Percentiles rank a stretch among this genome's conserved stretches.
Conservation (phyloP, 2,888 invertebrate genomes). For the Erannis defoliaria region DNA sequence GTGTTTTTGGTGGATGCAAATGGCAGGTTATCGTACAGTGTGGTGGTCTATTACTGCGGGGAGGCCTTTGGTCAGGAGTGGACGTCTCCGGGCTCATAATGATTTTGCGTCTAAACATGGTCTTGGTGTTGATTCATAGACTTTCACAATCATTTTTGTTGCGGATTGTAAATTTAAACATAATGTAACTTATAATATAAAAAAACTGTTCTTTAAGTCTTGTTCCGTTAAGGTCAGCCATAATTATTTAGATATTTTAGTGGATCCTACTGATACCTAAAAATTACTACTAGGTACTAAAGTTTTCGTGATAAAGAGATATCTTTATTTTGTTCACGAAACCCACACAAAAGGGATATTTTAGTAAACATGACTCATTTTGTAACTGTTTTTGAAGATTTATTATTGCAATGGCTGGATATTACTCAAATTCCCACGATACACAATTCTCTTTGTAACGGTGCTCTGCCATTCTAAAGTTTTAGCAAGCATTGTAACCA, state of each 20-base stretch:
- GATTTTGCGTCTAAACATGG: too few species aligned
- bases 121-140: too few species aligned
- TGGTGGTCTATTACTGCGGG: too few species aligned
- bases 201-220: neutral
- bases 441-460: constrained; percentile 42
- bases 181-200: too few species aligned
- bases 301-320: neutral
- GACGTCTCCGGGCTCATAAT: too few species aligned
- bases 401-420: constrained; percentile 25
- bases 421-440: constrained; percentile 43
- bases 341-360: constrained; percentile 23
- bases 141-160: neutral
- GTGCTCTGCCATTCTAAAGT: constrained; percentile 38
- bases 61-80: too few species aligned
- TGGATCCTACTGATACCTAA: neutral
- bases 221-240: constrained; percentile 3
- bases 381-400: constrained; percentile 31
- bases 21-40: too few species aligned
- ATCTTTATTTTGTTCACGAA: constrained; percentile 3
- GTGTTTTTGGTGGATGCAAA: too few species aligned
- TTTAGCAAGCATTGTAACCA: constrained; percentile 45
- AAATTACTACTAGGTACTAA: too few species aligned
- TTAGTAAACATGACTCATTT: constrained; percentile 26
- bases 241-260: neutral
- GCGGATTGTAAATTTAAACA: neutral